These are phyloP conservation scores for Lithodes maja DNA, from an alignment of 2,888 invertebrate genomes.

Conservation along the genomic window DNA sequence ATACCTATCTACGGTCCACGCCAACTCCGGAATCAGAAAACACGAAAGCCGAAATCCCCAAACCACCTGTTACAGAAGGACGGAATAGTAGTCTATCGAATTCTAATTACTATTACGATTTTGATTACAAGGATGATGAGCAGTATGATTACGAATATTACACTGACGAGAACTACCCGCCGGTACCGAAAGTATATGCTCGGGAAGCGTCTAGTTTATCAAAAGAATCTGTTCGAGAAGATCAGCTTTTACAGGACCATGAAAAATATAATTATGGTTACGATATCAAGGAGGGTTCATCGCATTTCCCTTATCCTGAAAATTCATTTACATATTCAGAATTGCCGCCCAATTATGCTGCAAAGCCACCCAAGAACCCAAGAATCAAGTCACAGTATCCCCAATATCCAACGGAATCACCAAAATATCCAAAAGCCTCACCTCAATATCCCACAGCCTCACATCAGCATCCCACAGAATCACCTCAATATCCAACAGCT, in stretches of 20 bases:
- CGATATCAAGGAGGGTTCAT: background rate
- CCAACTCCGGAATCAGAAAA: too few species aligned
- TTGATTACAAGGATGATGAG: background rate
- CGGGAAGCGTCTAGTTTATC: too few species aligned
- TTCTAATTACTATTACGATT: background rate
- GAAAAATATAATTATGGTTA: too few species aligned
- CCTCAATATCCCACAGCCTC: conserved; percentile 5
- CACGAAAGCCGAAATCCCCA: background rate
- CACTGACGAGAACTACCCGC: background rate
- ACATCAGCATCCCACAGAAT: background rate
- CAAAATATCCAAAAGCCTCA: background rate
- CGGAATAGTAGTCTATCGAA: background rate
- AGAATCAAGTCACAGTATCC: too few species aligned
- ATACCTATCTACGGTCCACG: conserved; percentile 1
- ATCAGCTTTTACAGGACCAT: too few species aligned
- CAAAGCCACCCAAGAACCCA: too few species aligned
- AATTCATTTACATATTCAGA: background rate
- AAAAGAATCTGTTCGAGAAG: too few species aligned
- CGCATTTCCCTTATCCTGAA: background rate
- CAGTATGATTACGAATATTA: background rate
- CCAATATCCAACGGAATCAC: background rate
- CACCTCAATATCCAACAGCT: background rate
- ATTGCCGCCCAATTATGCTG: background rate
- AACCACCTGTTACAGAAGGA: background rate
- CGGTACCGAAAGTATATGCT: too few species aligned